Evolutionary conservation across 1,140 invertebrate genomes (phyloP), one percentile per base, ranked within the genome.

Genomic region (Frieseomelitta varia): DNA sequence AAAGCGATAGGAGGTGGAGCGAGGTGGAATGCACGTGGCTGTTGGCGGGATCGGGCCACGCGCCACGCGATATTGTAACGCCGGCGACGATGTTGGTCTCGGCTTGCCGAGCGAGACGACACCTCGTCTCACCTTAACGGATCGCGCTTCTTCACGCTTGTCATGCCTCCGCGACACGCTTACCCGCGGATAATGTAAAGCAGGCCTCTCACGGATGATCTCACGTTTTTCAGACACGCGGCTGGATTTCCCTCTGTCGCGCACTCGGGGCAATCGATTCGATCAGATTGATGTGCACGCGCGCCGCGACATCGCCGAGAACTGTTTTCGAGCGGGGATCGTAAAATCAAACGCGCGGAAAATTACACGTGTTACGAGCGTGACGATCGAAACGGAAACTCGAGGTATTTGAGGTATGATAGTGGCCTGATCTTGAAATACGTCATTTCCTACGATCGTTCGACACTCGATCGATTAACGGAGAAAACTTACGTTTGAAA

Each of bases 51-150:
- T n/a, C 85, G 63, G 80, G 81, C 51, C 86, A 78, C 87, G 86
- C 79, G 82, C 68, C 82, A 58, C 69, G 69, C 67, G 84, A 88
- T 88, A 88, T 88, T 72, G 79, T 75, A 76, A 72, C 79, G 63
- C 51, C 51, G 17, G 24, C 39, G n/a, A 61, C 53, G 79, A 47
- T 34, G 34, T 56, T 73, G 67, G 65, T 81, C 78, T 81, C 63
- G 58, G 76, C 63, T 88, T 81, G 53, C 75, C 34, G 39, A 61
- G 24, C 47, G 61, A 80, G 79, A 86, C 87, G 87, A 88, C 88
- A 88, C 88, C 87, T 71, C 73, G 87, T 89, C 74, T 86, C 88
- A 86, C 87, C 85, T 89, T 89, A 89, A 89, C 88, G 87, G 87
- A 89, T 89, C 88, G 87, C 51, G 77, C 72, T 88, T 86, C 85